Conservation (phyloP, 2,797 vertebrate genomes). For the Macropus fuliginosus region DNA sequence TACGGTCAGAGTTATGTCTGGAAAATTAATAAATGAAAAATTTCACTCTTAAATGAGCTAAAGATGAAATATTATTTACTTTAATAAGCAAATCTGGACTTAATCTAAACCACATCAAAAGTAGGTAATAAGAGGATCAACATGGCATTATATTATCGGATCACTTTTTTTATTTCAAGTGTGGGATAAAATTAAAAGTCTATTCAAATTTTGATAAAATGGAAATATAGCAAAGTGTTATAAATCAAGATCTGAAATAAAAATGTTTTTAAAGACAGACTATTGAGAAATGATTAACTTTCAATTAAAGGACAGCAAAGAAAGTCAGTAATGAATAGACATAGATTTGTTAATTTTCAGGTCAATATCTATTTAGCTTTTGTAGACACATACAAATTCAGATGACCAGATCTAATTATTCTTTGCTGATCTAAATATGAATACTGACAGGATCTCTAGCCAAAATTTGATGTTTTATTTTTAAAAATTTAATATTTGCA, state of each 20-base stretch:
- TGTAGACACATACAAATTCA: constrained; percentile 50
- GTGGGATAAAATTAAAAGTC: constrained; percentile 19
- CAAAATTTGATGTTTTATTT: constrained; percentile 55
- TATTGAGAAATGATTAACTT: neutral
- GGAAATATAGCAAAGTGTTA: constrained; percentile 11
- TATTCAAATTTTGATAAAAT: constrained; percentile 36
- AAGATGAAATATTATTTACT: neutral
- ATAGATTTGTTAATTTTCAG: neutral
- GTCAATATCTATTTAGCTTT: constrained; percentile 46
- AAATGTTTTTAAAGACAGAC: too few relatives aligned
- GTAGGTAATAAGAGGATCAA: neutral
- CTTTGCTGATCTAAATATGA: neutral
- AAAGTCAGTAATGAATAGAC: constrained; percentile 33
- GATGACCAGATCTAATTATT: neutral
- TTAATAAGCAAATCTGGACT: constrained; percentile 9
- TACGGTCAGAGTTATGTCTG: neutral
- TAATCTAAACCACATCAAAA: neutral
- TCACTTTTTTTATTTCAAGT: constrained; percentile 1
- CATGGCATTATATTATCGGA: neutral
- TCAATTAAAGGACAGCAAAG: constrained; percentile 1
- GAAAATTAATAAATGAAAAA: constrained; percentile 15
- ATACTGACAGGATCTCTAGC: constrained; percentile 43
- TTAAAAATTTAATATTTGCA: constrained; percentile 13
- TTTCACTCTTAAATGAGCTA: constrained; percentile 15
- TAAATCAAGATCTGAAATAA: neutral